Percentiles rank a stretch among this genome's conserved stretches.
These are phyloP conservation scores for Timema podura DNA, from an alignment of 2,888 invertebrate genomes.

Conservation along the genomic window DNA sequence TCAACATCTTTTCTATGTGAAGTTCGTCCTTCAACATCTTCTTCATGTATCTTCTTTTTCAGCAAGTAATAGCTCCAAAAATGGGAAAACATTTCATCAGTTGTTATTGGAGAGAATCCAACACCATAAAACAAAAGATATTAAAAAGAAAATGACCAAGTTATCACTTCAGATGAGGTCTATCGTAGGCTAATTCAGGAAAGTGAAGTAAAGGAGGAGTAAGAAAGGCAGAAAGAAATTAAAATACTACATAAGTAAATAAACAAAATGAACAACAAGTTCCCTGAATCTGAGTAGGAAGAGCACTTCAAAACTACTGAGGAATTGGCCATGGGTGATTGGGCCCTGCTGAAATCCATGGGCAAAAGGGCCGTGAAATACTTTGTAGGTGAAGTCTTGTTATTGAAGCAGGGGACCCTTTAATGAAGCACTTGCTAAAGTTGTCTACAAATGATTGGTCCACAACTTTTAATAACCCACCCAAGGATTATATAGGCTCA, in stretches of 20 bases:
- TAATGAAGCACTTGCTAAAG: too few relatives aligned
- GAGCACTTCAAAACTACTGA: background rate
- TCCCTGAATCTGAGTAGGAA: background rate
- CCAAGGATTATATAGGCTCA: too few relatives aligned
- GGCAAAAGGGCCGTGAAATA: background rate
- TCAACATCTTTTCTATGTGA: too few relatives aligned
- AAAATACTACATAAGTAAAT: background rate
- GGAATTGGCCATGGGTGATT: background rate
- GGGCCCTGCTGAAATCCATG: background rate
- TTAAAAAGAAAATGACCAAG: background rate
- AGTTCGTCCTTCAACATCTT: too few relatives aligned
- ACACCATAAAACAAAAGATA: background rate
- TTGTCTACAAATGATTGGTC: too few relatives aligned
- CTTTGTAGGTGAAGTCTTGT: background rate
- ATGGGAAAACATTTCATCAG: background rate
- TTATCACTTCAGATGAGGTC: background rate
- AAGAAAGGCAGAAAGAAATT: background rate
- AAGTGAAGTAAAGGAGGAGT: background rate
- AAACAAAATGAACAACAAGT: too few relatives aligned
- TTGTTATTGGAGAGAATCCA: background rate
- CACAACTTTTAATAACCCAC: too few relatives aligned
- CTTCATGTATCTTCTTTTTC: too few relatives aligned
- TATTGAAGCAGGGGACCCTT: too few relatives aligned
- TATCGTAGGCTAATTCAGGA: background rate
- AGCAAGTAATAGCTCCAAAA: background rate